Evolutionary conservation across 2,113 vertebrate species (phyloP).

Genomic region (Perognathus longimembris): DNA sequence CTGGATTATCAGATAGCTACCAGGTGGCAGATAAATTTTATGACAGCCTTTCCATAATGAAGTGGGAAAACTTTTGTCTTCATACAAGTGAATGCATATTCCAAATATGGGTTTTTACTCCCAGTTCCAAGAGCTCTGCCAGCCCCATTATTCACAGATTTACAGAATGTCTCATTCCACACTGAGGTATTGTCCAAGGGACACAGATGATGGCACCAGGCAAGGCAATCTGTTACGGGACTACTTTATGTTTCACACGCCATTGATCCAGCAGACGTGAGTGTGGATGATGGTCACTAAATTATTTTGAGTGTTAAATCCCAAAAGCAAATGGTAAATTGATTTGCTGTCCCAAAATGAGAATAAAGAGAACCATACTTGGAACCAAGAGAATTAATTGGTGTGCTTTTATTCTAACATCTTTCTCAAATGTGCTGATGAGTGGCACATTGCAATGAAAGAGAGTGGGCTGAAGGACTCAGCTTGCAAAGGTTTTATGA

Average conservation of each 20-base stretch:
- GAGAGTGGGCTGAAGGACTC: neutral
- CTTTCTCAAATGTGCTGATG: neutral
- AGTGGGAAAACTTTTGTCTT: neutral
- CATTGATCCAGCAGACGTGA: neutral
- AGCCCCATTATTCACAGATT: constrained; percentile 23
- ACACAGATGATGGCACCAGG: constrained; percentile 37
- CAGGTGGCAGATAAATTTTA: neutral
- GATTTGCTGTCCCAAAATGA: neutral
- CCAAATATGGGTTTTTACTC: neutral
- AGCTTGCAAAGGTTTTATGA: neutral
- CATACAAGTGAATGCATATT: neutral
- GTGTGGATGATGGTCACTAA: neutral
- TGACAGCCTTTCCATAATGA: neutral
- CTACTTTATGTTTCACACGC: neutral
- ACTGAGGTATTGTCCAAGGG: neutral
- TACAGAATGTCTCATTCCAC: neutral
- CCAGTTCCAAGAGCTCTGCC: neutral
- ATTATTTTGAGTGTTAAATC: constrained; percentile 21
- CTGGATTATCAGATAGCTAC: neutral
- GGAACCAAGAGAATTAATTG: neutral
- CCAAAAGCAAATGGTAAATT: constrained; percentile 4
- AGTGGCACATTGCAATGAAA: neutral
- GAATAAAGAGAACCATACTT: constrained; percentile 23
- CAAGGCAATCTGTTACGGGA: neutral
- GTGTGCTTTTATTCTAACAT: constrained; percentile 4